Conservation (phyloP, 92 coral and sea anemone genomes). For the Heliopora coerulea region DNA sequence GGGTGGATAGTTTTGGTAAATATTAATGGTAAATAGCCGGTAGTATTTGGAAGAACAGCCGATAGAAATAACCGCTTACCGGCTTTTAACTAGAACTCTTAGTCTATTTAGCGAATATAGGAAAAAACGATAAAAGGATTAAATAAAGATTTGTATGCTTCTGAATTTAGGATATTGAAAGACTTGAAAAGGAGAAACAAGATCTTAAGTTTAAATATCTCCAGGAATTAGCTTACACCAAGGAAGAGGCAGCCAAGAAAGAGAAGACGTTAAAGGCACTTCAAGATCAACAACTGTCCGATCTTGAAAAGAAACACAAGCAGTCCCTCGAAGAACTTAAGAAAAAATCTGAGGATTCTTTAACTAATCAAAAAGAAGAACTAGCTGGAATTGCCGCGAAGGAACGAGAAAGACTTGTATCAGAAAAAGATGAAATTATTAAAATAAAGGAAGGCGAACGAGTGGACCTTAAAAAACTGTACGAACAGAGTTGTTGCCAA, state of each 20-base stretch:
- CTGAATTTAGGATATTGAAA: constrained; percentile 61
- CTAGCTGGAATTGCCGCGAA: constrained; percentile 51
- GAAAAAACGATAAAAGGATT: too few species aligned
- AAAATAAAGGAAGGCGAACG: constrained; percentile 66
- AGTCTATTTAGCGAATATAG: too few species aligned
- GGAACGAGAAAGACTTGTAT: constrained; percentile 61
- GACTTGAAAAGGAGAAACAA: constrained; percentile 66
- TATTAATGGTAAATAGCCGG: too few species aligned
- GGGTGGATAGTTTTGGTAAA: too few species aligned
- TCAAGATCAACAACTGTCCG: constrained; percentile 58
- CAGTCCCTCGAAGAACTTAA: constrained; percentile 50
- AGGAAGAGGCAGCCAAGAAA: constrained; percentile 69
- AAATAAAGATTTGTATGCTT: not conserved
- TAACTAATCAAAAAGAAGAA: constrained; percentile 50
- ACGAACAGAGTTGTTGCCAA: constrained; percentile 56
- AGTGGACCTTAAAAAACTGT: constrained; percentile 62
- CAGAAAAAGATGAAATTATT: constrained; percentile 64
- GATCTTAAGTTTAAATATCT: constrained; percentile 77
- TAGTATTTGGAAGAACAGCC: too few species aligned
- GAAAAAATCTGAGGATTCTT: constrained; percentile 54
- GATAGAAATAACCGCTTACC: too few species aligned
- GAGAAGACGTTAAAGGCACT: constrained; percentile 64
- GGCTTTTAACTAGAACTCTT: too few species aligned
- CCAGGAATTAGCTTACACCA: constrained; percentile 63
- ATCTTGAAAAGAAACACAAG: constrained; percentile 57